Evolutionary conservation across 2,888 invertebrate species (phyloP), one percentile per base, ranked within the genome.

Genomic region (Heliconius ismenius): DNA sequence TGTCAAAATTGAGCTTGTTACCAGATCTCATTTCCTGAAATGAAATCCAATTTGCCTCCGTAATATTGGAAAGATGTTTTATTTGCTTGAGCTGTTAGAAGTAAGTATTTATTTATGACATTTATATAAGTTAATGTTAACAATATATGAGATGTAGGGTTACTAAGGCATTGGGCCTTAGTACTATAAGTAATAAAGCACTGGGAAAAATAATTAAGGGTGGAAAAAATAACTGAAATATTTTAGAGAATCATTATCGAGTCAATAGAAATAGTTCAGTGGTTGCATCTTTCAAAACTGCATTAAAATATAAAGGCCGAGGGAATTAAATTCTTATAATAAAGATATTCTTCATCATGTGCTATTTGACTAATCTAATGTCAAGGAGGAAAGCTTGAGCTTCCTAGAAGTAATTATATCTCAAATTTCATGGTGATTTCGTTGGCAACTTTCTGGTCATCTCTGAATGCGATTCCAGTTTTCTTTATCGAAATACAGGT

Each of bases 31-130:
- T 81, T 81, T 80, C 77, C 78, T 72, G 74, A 73, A 79, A 68
- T 68, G 72, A 76, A 76, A 79, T 79, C 75, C 79, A 81, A 79
- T 79, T 81, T 79, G 75, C 78, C 78, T 69, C 65, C 75, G 78
- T 76, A 79, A 81, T 79, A 74, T 79, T 74, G 75, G 63, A 76
- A 77, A 79, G 76, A 77, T 75, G 73, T 77, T 79, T 75, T 70
- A 69, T 75, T 79, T 77, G 68, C 69, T 73, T 18, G 26, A 21
- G 13, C 21, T 39, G 24, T n/a, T 13, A 43, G 26, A n/a, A 62
- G 39, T 36, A 39, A 58, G 28, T n/a, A 11, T 58, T 58, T 70
- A 58, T 26, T 67, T 67, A 36, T 36, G 65, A 39, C 24, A 39
- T 11, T 39, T 39, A 3, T 39, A 15, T 39, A 67, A 67, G 39